These are phyloP conservation scores for Drosophila subpulchrella DNA, from an alignment of 1,140 invertebrate species.

Conservation along the genomic window DNA sequence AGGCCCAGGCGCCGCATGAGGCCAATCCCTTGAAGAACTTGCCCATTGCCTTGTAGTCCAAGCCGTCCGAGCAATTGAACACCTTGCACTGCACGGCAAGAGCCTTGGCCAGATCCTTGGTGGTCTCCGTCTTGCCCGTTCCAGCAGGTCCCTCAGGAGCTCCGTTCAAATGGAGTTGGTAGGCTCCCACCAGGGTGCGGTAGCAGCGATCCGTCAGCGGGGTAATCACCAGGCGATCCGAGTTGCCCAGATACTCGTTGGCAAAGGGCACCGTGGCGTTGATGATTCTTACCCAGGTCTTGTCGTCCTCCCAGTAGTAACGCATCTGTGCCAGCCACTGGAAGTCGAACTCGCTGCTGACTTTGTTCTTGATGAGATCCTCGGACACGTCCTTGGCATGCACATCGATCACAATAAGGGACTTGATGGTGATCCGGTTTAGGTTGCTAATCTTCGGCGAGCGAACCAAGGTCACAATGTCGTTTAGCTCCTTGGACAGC, in stretches of 20 bases:
- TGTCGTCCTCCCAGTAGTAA: conserved; percentile 95
- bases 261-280: conserved; percentile 94
- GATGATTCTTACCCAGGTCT: conserved; percentile 92
- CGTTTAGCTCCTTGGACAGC: conserved; percentile 87
- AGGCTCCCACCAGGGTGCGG: conserved; percentile 94
- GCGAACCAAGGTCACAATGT: conserved; percentile 88
- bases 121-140: conserved; percentile 95
- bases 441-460: conserved; percentile 87
- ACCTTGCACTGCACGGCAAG: conserved; percentile 96
- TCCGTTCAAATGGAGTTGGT: conserved; percentile 94
- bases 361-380: conserved; percentile 89
- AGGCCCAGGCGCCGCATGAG: conserved; percentile 95
- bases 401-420: conserved; percentile 95
- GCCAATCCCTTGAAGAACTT: conserved; percentile 96
- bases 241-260: conserved; percentile 96
- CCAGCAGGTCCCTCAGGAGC: conserved; percentile 95
- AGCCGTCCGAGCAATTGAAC: conserved; percentile 97
- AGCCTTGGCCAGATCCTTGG: conserved; percentile 95
- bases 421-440: conserved; percentile 91
- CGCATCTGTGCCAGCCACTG: conserved; percentile 95
- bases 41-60: conserved; percentile 97
- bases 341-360: conserved; percentile 92
- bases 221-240: conserved; percentile 91
- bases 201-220: conserved; percentile 94
- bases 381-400: conserved; percentile 95